Evolutionary conservation across 2,797 vertebrate genomes (phyloP).

Genomic region (Pangasius macronema): DNA sequence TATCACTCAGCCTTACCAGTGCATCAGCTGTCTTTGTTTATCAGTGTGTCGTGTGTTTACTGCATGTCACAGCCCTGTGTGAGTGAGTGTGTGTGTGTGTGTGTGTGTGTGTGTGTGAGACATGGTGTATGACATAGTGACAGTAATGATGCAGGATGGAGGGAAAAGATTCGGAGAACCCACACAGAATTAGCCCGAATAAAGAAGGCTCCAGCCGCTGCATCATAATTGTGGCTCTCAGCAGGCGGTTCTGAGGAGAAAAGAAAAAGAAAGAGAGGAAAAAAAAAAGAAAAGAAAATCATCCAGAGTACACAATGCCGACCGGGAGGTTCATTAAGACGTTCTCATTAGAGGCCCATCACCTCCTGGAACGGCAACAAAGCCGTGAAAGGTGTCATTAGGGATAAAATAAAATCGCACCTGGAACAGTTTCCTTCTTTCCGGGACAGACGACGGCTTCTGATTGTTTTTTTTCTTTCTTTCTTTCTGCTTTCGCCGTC

Average conservation of each 20-base stretch:
- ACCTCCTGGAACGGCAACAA: conserved; percentile 52
- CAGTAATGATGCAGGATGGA: conserved; percentile 58
- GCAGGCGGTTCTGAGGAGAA: conserved; percentile 48
- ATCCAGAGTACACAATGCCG: conserved; percentile 57
- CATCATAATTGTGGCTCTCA: conserved; percentile 55
- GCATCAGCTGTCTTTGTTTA: conserved; percentile 19
- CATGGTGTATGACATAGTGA: conserved; percentile 49
- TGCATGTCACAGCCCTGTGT: conserved; percentile 40
- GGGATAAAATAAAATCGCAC: conserved; percentile 45
- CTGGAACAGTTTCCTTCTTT: conserved; percentile 49
- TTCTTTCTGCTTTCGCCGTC: no score
- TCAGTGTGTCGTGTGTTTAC: conserved; percentile 32
- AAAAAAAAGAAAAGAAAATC: conserved; percentile 30
- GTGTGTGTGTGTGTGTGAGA: neutral
- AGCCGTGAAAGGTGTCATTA: conserved; percentile 56
- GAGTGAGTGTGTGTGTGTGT: conserved; percentile 29
- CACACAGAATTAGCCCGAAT: conserved; percentile 45
- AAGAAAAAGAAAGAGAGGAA: conserved; percentile 9
- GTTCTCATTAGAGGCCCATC: conserved; percentile 59
- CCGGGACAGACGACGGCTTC: conserved; percentile 50
- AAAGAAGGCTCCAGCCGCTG: conserved; percentile 52
- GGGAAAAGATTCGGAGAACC: conserved; percentile 59
- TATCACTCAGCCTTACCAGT: neutral
- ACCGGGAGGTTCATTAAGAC: conserved; percentile 60
- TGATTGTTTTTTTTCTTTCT: conserved; percentile 13